These are phyloP conservation scores for Pygoscelis antarcticus DNA, from an alignment of 2,113 vertebrate genomes.

Conservation along the genomic window DNA sequence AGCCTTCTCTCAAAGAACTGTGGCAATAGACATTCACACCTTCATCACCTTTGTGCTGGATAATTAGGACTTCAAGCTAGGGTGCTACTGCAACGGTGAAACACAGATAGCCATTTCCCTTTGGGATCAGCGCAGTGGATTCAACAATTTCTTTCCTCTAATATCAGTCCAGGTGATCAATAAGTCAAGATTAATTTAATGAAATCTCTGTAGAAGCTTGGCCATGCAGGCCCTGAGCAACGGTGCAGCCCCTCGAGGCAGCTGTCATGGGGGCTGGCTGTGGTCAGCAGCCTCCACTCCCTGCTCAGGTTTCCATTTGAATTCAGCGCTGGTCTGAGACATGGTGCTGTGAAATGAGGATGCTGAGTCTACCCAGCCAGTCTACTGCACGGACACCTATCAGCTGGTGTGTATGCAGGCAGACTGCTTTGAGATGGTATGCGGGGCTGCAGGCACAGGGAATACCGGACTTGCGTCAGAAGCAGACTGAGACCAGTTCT, in stretches of 20 bases:
- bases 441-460: not conserved
- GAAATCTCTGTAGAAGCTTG: not conserved
- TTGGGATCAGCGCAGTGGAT: not conserved
- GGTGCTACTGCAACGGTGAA: not conserved
- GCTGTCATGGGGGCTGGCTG: fast-evolving
- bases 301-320: not conserved
- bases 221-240: not conserved
- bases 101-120: not conserved
- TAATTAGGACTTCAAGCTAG: not conserved
- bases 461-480: not conserved
- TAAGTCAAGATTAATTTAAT: not conserved
- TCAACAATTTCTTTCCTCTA: not conserved
- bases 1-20: not conserved
- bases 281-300: not conserved
- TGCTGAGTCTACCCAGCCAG: not conserved
- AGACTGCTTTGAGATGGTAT: fast-evolving
- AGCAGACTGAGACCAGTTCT: not conserved
- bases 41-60: not conserved
- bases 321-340: not conserved
- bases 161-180: not conserved
- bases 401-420: not conserved
- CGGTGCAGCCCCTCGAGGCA: not conserved
- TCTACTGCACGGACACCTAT: not conserved
- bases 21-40: not conserved
- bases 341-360: not conserved